These are phyloP conservation scores for Brachyalestes nurse DNA, from an alignment of 2,797 vertebrate genomes.

Conservation along the genomic window DNA sequence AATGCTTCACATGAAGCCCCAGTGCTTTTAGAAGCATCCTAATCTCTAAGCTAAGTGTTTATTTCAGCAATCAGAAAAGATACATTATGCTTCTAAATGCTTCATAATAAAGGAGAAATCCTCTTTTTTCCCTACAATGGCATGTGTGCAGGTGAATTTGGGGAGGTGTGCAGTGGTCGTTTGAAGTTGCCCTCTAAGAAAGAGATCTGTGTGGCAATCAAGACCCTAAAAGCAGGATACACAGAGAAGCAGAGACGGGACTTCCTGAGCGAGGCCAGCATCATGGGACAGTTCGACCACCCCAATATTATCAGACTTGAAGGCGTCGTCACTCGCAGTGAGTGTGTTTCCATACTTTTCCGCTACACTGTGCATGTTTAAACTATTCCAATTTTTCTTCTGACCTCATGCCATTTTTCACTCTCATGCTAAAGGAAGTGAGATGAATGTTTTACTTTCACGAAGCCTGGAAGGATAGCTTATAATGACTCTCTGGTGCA, in stretches of 20 bases:
- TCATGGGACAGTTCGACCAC: constrained; percentile 99
- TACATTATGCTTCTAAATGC: constrained; percentile 1
- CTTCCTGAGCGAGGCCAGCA: constrained; percentile 95
- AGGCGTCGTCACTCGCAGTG: constrained; percentile 95
- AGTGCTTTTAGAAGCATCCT: background rate
- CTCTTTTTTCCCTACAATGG: background rate
- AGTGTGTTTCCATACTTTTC: constrained; percentile 64
- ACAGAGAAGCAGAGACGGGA: constrained; percentile 96
- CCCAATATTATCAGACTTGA: constrained; percentile 97
- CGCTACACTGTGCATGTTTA: background rate
- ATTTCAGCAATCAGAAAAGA: background rate
- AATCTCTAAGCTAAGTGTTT: background rate
- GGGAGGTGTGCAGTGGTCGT: constrained; percentile 96
- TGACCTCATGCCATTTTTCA: constrained; percentile 10
- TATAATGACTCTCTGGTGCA: constrained; percentile 14
- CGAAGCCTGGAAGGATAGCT: constrained; percentile 3
- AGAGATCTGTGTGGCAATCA: constrained; percentile 97
- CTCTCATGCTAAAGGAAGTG: constrained; percentile 12
- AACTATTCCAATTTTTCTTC: constrained; percentile 1
- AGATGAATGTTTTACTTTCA: constrained; percentile 23
- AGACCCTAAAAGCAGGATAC: constrained; percentile 96
- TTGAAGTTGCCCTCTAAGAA: constrained; percentile 94
- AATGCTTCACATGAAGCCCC: background rate
- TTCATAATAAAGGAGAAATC: background rate
- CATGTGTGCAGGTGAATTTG: constrained; percentile 88